Evolutionary conservation across 2,113 vertebrate genomes (phyloP), one percentile per base, ranked within the genome.

Genomic region (Fulmarus glacialis): DNA sequence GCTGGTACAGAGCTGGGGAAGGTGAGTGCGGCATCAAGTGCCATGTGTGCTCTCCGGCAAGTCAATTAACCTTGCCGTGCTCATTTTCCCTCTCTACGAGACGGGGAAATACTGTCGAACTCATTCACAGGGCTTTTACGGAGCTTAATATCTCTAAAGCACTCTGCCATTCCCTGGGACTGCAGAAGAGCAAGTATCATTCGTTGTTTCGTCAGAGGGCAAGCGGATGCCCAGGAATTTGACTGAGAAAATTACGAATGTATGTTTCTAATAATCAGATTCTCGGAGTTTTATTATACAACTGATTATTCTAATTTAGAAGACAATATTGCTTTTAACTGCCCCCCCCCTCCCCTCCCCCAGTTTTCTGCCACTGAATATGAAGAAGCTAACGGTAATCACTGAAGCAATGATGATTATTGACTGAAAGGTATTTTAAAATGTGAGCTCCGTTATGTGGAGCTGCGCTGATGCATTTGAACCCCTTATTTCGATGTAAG

Each of bases 371-470:
- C 72, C 42, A n/a, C 94, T 85, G 96, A 92, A 82, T 97, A 86
- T 96, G 80, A 97, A 97, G 94, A 89, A 92, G 81, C 15, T 40
- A 90, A 93, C 52, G 80, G 59, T 97, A 97, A 97, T 97, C 97
- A 96, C 85, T 87, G 95, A 83, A 95, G 95, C 86, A 95, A 93
- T 96, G 89, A 97, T 96, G 95, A 96, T 95, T 96, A 93, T 90
- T 96, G 96, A 96, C 94, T 97, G 95, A 96, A 96, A 96, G 81
- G 94, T 93, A 74, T 97, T 97, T 98, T 95, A 88, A 94, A 93
- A 97, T 73, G 92, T 91, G 78, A 98, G 96, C 53, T 90, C 64
- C 14, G 82, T 94, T 95, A 71, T 26, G 47, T 68, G 71, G 58
- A 68, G 70, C 84, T 89, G 91, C 58, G 42, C 75, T 17, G 47